phyloP scores from a whole-genome alignment of 2,113 vertebrate genomes.

The Hipposideros armiger region DNA sequence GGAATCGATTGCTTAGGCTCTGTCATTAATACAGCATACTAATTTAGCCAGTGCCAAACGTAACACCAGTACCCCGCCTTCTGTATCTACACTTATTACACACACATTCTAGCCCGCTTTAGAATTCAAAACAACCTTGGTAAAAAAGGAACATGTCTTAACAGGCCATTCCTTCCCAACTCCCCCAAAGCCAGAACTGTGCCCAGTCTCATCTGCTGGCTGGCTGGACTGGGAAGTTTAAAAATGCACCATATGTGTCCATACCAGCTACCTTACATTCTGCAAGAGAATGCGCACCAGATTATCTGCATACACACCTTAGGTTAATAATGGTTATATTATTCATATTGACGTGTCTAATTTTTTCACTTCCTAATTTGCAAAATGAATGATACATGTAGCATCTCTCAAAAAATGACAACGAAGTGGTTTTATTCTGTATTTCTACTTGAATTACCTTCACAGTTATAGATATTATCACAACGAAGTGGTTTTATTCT shows the following conservation, averaged over 20 bases:
- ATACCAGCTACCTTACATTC: neutral
- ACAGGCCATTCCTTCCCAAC: neutral
- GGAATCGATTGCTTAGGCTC: neutral
- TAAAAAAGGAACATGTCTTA: neutral
- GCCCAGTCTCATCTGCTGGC: neutral
- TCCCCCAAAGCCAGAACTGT: neutral
- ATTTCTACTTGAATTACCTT: neutral
- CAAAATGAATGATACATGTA: neutral
- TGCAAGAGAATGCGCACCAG: neutral
- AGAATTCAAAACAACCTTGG: neutral
- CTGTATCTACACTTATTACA: neutral
- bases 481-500: neutral
- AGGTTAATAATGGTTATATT: neutral
- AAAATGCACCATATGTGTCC: neutral
- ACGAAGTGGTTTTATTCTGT: neutral
- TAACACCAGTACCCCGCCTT: neutral
- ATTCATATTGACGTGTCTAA: neutral
- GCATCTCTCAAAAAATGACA: neutral
- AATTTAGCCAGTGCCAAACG: no score
- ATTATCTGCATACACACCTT: neutral
- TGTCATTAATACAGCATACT: neutral
- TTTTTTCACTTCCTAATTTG: slow-evolving; percentile 20
- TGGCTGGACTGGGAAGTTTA: neutral
- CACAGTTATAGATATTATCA: neutral
- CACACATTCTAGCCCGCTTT: neutral